Evolutionary conservation across 53 echinoderm and acorn worm species (phyloP).

Genomic region (Stichopus horrens): DNA sequence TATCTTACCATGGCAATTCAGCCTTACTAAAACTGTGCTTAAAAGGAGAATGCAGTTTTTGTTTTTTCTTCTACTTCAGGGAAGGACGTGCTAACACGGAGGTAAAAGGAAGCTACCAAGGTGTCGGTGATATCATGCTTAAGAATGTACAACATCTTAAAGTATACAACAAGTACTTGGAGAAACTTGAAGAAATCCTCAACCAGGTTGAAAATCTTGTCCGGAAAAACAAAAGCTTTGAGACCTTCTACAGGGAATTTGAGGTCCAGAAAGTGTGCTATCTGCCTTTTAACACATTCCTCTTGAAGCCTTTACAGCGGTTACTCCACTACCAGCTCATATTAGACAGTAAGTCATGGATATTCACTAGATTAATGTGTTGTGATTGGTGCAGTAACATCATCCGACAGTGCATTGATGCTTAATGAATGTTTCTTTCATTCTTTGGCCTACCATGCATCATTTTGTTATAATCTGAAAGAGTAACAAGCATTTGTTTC

Average conservation of each 20-base stretch:
- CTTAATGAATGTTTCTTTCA: background rate
- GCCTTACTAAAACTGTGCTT: too few species aligned
- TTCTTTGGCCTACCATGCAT: background rate
- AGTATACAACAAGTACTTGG: constrained; percentile 90
- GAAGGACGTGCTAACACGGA: constrained; percentile 81
- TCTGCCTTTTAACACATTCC: constrained; percentile 99
- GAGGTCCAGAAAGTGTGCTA: constrained; percentile 99
- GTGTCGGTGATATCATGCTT: constrained; percentile 92
- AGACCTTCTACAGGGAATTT: constrained; percentile 96
- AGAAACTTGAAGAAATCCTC: constrained; percentile 71
- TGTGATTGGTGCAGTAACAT: too few species aligned
- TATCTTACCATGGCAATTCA: too few species aligned
- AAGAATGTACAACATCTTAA: constrained; percentile 94
- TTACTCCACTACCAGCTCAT: constrained; percentile 91
- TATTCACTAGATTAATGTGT: background rate
- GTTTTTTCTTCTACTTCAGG: constrained; percentile 53
- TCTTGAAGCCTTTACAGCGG: constrained; percentile 93
- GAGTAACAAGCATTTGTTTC: background rate
- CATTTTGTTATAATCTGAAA: background rate
- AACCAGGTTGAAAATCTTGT: constrained; percentile 76
- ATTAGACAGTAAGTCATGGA: constrained; percentile 79
- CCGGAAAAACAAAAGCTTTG: constrained; percentile 93
- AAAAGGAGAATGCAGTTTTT: background rate
- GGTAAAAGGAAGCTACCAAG: constrained; percentile 83
- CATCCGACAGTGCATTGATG: too few species aligned